A percentile compares a stretch with the other conserved stretches of the same genome.
Evolutionary conservation across 2,113 vertebrate genomes (phyloP).

Genomic region (Dasyprocta punctata): DNA sequence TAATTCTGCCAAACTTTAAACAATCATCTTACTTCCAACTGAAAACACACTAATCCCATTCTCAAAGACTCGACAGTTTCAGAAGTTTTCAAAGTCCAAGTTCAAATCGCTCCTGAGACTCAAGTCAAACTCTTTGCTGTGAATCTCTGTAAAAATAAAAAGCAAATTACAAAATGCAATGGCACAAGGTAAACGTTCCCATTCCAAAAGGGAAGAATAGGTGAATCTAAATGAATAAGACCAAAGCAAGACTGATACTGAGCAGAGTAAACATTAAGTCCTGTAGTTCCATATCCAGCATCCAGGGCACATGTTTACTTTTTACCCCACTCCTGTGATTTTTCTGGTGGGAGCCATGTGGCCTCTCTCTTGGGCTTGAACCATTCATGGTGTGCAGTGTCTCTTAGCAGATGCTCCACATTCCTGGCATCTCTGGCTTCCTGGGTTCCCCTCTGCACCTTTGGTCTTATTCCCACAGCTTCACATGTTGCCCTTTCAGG

Average conservation of each 20-base stretch:
- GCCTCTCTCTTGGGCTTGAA: neutral
- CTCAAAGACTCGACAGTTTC: neutral
- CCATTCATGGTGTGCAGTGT: neutral
- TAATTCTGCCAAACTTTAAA: neutral
- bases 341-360: neutral
- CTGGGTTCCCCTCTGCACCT: neutral
- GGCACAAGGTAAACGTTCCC: neutral
- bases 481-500: neutral
- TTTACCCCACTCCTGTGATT: neutral
- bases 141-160: neutral
- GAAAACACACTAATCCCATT: neutral
- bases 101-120: neutral
- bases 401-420: neutral
- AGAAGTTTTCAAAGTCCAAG: neutral
- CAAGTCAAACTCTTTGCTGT: neutral
- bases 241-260: neutral
- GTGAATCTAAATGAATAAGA: neutral
- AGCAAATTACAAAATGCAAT: neutral
- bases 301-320: neutral
- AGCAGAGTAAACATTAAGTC: neutral
- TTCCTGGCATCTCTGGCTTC: neutral
- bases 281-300: neutral
- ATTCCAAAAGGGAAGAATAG: neutral
- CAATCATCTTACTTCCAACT: neutral
- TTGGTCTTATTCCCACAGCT: neutral